phyloP scores from a whole-genome alignment of 2,113 vertebrate species.

The Lophotis ruficrista region DNA sequence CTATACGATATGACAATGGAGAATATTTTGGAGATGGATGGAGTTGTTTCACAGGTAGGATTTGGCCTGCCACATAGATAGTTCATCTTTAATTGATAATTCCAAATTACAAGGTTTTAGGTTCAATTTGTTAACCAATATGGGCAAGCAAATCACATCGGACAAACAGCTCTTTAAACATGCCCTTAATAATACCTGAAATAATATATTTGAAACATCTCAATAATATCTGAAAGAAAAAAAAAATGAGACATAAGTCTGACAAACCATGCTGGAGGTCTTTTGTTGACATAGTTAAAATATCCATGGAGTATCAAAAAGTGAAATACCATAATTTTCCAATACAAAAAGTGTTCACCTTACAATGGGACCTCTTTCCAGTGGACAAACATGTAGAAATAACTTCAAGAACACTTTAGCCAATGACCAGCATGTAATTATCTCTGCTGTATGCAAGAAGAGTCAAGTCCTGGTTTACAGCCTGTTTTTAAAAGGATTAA shows the following conservation, averaged over 20 bases:
- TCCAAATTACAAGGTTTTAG: neutral
- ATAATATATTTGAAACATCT: neutral
- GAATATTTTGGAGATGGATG: neutral
- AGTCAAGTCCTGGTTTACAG: neutral
- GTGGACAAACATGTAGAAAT: neutral
- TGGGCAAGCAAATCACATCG: neutral
- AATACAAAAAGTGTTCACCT: neutral
- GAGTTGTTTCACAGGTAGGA: neutral
- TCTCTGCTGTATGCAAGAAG: neutral
- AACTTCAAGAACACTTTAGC: neutral
- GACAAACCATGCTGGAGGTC: neutral
- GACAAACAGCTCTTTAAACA: neutral
- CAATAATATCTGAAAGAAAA: neutral
- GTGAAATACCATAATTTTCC: neutral
- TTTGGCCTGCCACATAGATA: neutral
- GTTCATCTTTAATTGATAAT: neutral
- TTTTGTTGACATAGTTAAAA: neutral
- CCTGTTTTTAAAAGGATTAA: neutral
- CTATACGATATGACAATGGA: neutral
- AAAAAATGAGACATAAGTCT: neutral
- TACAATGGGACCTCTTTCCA: neutral
- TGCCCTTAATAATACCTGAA: neutral
- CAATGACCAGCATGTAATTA: neutral
- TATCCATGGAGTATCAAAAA: neutral
- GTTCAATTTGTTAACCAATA: neutral